phyloP scores from a whole-genome alignment of 2,888 invertebrate genomes.

The Neoaliturus tenellus region DNA sequence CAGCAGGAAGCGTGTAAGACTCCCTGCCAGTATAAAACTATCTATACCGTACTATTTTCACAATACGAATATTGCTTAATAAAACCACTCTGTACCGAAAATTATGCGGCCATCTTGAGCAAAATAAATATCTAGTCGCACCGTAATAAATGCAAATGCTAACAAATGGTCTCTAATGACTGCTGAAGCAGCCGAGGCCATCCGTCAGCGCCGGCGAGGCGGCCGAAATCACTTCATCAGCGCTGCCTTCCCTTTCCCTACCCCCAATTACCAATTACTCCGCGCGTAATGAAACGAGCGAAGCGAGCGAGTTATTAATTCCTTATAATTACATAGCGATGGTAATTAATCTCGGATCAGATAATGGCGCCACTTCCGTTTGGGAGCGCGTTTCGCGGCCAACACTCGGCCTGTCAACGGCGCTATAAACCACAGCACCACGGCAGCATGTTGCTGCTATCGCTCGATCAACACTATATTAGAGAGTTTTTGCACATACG shows the following conservation, averaged over 20 bases:
- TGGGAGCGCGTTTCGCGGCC: conserved; percentile 10
- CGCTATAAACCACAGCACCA: conserved; percentile 17
- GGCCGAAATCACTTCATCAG: background rate
- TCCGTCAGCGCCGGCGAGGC: background rate
- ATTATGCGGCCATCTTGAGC: background rate
- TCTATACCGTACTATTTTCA: too few species aligned
- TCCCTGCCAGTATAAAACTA: too few species aligned
- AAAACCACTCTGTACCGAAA: background rate
- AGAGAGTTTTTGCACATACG: too few species aligned
- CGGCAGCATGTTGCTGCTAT: too few species aligned
- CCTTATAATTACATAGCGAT: conserved; percentile 44
- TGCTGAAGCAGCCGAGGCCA: background rate
- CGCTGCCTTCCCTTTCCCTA: background rate
- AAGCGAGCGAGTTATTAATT: conserved; percentile 41
- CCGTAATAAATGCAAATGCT: conserved; percentile 10
- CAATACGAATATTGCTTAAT: background rate
- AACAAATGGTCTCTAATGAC: conserved; percentile 24
- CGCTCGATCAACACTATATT: background rate
- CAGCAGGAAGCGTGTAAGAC: too few species aligned
- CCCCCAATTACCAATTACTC: conserved; percentile 36
- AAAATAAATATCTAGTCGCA: background rate
- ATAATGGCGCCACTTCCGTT: conserved; percentile 42
- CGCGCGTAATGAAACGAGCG: conserved; percentile 29
- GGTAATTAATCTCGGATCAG: conserved; percentile 42
- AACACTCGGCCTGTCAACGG: conserved; percentile 38